Conservation (phyloP, 2,113 vertebrate species). For the Apus apus region DNA sequence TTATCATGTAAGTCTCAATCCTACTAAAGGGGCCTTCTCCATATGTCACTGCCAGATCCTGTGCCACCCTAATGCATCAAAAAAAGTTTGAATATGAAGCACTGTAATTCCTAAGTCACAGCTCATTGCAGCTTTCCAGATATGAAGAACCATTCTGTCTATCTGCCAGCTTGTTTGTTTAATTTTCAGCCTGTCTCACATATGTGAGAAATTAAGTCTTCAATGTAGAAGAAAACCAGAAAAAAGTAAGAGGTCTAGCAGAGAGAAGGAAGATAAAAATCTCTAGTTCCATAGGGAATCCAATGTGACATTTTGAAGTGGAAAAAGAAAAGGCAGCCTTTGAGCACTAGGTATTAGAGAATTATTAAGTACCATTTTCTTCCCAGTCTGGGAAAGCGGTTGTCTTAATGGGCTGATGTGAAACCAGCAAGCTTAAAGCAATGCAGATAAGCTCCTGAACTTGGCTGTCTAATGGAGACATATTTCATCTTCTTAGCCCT, state of each 20-base stretch:
- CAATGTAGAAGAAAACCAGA: background rate
- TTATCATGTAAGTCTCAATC: constrained; percentile 80
- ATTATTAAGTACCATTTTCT: background rate
- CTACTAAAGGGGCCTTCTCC: constrained; percentile 67
- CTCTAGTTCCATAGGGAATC: constrained; percentile 16
- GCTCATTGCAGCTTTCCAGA: constrained; percentile 55
- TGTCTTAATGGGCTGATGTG: constrained; percentile 3
- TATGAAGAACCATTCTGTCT: constrained; percentile 50
- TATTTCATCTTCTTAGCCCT: background rate
- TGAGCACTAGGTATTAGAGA: background rate
- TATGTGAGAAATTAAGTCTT: constrained; percentile 55
- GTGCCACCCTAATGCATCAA: constrained; percentile 75
- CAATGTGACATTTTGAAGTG: constrained; percentile 25
- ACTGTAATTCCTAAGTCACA: constrained; percentile 66
- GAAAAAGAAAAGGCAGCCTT: background rate
- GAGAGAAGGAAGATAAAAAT: constrained; percentile 32
- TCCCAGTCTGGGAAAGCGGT: background rate
- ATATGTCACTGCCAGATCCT: constrained; percentile 79
- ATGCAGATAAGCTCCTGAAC: constrained; percentile 24
- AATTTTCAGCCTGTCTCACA: constrained; percentile 48
- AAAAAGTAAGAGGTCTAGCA: background rate
- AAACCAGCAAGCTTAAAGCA: background rate
- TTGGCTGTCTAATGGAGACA: background rate
- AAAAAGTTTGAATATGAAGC: constrained; percentile 75
- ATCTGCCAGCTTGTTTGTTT: constrained; percentile 63